phyloP scores from a whole-genome alignment of 2,797 vertebrate species.

The Chelon auratus region DNA sequence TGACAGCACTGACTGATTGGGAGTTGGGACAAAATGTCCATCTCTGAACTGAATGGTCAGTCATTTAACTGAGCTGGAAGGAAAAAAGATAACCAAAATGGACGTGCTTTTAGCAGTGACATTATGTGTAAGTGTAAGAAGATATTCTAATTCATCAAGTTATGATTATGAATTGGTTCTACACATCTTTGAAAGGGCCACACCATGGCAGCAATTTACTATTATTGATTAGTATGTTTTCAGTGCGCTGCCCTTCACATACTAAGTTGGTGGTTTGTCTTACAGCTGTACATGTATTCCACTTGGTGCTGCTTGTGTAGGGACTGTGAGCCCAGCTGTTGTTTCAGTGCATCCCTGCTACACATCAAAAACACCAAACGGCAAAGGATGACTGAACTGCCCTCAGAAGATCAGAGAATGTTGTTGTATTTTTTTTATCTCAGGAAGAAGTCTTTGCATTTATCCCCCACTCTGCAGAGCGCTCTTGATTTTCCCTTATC shows the following conservation, averaged over 20 bases:
- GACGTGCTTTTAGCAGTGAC: not conserved
- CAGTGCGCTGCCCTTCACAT: not conserved
- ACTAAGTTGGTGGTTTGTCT: not conserved
- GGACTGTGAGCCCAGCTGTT: conserved; percentile 55
- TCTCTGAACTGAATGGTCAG: not conserved
- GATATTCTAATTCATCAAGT: not conserved
- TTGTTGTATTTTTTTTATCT: conserved; percentile 69
- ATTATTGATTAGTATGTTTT: not conserved
- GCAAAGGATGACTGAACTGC: conserved; percentile 55
- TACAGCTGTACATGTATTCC: conserved; percentile 7
- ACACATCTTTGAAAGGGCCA: not conserved
- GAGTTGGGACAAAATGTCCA: not conserved
- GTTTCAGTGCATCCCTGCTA: conserved; percentile 45
- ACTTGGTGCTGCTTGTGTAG: conserved; percentile 7
- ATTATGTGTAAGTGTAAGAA: not conserved
- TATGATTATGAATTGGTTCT: no score
- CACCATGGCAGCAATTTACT: not conserved
- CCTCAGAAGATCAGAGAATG: conserved; percentile 63
- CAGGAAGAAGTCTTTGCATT: conserved; percentile 64
- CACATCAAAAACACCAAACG: conserved; percentile 65
- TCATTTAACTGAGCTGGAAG: not conserved
- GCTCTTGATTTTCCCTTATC: conserved; percentile 68
- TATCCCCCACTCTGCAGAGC: conserved; percentile 58
- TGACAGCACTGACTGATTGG: not conserved
- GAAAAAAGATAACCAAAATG: not conserved